phyloP scores from a whole-genome alignment of 2,888 invertebrate genomes.

The Idaea straminata region DNA sequence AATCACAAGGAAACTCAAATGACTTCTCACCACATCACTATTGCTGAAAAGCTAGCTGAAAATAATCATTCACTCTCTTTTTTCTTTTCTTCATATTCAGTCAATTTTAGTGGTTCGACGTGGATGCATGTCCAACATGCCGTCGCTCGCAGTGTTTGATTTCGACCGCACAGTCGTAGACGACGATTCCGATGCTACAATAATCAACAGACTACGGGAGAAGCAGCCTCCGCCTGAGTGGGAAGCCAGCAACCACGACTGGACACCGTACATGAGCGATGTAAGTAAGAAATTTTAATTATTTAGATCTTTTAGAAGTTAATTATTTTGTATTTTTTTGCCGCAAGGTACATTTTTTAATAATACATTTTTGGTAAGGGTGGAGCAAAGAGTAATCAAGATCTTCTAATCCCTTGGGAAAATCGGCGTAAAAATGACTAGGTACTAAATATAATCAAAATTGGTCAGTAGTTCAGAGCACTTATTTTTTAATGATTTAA shows the following conservation, averaged over 20 bases:
- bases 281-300: constrained; percentile 44
- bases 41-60: too few species aligned
- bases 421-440: too few species aligned
- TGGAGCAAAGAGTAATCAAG: too few species aligned
- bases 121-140: constrained; percentile 52
- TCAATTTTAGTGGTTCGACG: constrained; percentile 37
- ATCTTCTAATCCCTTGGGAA: too few species aligned
- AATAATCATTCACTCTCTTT: not conserved
- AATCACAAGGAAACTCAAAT: too few species aligned
- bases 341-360: too few species aligned
- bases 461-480: too few species aligned
- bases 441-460: too few species aligned
- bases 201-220: constrained; percentile 63
- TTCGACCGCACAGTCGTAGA: constrained; percentile 71
- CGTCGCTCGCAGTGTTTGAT: constrained; percentile 67
- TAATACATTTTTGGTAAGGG: too few species aligned
- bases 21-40: too few species aligned
- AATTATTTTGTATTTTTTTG: too few species aligned
- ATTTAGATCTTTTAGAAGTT: not conserved
- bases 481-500: too few species aligned
- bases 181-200: constrained; percentile 69
- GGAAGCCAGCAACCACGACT: constrained; percentile 59
- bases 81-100: constrained; percentile 6
- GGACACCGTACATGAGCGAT: constrained; percentile 75
- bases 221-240: constrained; percentile 67